Evolutionary conservation across 2,888 invertebrate species (phyloP), one percentile per base, ranked within the genome.

Genomic region (Drosophila yooni): DNA sequence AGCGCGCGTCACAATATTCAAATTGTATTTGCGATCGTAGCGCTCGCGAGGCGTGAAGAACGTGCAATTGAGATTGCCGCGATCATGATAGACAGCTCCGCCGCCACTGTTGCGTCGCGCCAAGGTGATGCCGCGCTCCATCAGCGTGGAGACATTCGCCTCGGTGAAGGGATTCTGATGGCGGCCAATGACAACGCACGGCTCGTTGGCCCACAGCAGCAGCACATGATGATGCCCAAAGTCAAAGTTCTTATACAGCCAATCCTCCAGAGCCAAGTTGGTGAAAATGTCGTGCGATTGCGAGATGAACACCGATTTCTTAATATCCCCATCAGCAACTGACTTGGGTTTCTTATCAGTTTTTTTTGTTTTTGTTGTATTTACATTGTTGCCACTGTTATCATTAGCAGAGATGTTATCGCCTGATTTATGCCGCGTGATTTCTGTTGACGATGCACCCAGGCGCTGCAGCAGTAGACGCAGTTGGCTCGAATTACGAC

Each of bases 151-250:
- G 3, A 97, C 94, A 92, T 99, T 97, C 2, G 97, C 96, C 93
- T 99, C 99, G 38, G 96, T 92, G 97, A 99, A 99, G 1, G 99
- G 98, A 93, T 99, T 99, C 93, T 99, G 99, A 93, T 99, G 98
- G 67, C 98, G 95, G 8, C 99, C 99, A 92, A 99, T 96, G 7
- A 99, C 99, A 62, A 99, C 97, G 92, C 98, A 97, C 0, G 99
- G 99, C 81, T 96, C 95, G 93, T 99, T 99, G 62, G 96, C 95
- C 98, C 99, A 99, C 66, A 99, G 94, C 93, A 99, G 95, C 92
- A 99, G 94, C 3, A 98, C 94, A 92, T 98, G 97, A 91, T 97
- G 96, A 71, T 96, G 95, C 7, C 95, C 94, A 83, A 98, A 97
- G 92, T 98, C 96, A 92, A 96, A 96, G 91, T 98, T 97, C 64